phyloP scores from a whole-genome alignment of 2,797 vertebrate genomes.

The Rhyacichthys aspro region DNA sequence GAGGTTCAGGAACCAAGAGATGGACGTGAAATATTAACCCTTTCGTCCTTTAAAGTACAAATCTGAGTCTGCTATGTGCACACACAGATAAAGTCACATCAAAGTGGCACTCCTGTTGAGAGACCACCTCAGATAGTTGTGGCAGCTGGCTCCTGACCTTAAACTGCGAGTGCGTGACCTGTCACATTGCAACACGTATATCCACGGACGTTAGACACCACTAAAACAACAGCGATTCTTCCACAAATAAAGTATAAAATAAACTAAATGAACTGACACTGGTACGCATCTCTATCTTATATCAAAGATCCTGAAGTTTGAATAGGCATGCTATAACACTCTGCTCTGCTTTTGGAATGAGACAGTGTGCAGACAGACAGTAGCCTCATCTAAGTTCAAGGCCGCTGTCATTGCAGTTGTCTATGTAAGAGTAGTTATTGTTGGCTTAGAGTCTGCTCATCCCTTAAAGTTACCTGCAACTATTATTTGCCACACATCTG shows the following conservation, averaged over 20 bases:
- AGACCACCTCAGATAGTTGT: constrained; percentile 61
- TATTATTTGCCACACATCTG: constrained; percentile 7
- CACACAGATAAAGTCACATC: constrained; percentile 14
- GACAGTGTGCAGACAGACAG: constrained; percentile 22
- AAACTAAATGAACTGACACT: too few species aligned
- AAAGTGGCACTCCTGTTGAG: constrained; percentile 49
- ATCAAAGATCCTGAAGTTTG: constrained; percentile 25
- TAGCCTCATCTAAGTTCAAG: constrained; percentile 46
- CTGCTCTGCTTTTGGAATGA: constrained; percentile 37
- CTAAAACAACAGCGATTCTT: constrained; percentile 3
- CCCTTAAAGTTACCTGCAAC: background rate
- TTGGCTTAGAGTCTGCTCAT: background rate
- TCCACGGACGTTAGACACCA: constrained; percentile 17
- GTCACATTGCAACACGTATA: constrained; percentile 23
- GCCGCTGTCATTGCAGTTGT: constrained; percentile 19
- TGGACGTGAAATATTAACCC: constrained; percentile 38
- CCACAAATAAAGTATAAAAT: too few species aligned
- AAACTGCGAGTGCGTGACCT: constrained; percentile 26
- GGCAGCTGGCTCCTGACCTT: constrained; percentile 58
- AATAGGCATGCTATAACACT: constrained; percentile 6
- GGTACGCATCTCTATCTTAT: too few species aligned
- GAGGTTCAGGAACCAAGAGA: constrained; percentile 4
- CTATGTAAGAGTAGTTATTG: background rate
- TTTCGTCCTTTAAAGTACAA: constrained; percentile 17
- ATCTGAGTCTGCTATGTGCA: constrained; percentile 1